These are phyloP conservation scores for Mormoops blainvillei DNA, from an alignment of 2,113 vertebrate species.

Conservation along the genomic window DNA sequence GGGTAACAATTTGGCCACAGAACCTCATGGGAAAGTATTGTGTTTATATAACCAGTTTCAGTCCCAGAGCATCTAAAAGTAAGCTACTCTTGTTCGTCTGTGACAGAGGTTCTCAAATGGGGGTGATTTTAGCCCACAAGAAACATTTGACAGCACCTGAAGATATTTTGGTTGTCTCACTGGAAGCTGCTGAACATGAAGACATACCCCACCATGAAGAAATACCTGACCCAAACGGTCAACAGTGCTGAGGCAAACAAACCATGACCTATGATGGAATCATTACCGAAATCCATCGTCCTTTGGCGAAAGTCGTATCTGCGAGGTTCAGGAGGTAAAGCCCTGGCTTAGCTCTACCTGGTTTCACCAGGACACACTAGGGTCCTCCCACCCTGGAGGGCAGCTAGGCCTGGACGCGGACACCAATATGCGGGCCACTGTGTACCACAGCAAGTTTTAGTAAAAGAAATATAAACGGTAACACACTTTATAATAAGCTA, in stretches of 20 bases:
- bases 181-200: background rate
- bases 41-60: background rate
- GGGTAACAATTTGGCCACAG: background rate
- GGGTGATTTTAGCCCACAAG: background rate
- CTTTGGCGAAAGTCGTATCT: background rate
- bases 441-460: background rate
- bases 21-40: background rate
- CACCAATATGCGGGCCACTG: fast-evolving
- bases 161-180: background rate
- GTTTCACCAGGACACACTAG: background rate
- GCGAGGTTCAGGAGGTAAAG: background rate
- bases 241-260: background rate
- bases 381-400: background rate
- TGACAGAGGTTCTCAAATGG: background rate
- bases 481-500: background rate
- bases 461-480: background rate
- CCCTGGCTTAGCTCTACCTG: background rate
- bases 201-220: background rate
- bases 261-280: background rate
- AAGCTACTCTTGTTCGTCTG: background rate
- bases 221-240: background rate
- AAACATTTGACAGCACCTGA: background rate
- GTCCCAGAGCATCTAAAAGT: background rate
- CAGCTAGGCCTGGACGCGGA: background rate
- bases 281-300: background rate